phyloP scores from a whole-genome alignment of 1,140 invertebrate species.

The Bicyclus anynana region DNA sequence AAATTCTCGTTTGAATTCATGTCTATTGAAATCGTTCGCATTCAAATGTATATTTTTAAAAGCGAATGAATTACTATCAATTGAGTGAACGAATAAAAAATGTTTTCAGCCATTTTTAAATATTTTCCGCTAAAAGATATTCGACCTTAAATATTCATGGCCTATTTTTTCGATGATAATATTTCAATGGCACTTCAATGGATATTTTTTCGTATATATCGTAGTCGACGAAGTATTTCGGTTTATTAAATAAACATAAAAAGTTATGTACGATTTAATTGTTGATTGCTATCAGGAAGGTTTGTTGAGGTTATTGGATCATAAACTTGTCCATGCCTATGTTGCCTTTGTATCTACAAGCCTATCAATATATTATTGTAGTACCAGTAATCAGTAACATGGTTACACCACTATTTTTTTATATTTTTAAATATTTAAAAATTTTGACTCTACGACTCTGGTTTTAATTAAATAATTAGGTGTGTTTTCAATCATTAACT shows the following conservation, averaged over 20 bases:
- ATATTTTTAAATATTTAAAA: no score
- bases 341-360: background rate
- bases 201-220: conserved; percentile 25
- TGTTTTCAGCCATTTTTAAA: background rate
- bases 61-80: no score
- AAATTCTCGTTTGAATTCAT: no score
- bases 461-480: no score
- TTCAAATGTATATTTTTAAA: no score
- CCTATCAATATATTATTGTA: no score
- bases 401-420: no score
- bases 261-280: conserved; percentile 44
- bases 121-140: background rate
- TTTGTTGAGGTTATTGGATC: conserved; percentile 25
- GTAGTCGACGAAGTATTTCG: background rate
- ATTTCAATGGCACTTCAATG: conserved; percentile 12
- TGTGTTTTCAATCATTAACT: no score
- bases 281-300: conserved; percentile 54
- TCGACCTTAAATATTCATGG: conserved; percentile 35
- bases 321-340: background rate
- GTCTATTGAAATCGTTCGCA: no score
- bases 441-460: no score
- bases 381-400: no score
- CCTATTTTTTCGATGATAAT: conserved; percentile 17
- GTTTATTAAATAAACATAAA: background rate
- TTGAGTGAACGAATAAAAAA: no score